Evolutionary conservation across 2,113 vertebrate species (phyloP).

Genomic region (Onychostoma macrolepis): DNA sequence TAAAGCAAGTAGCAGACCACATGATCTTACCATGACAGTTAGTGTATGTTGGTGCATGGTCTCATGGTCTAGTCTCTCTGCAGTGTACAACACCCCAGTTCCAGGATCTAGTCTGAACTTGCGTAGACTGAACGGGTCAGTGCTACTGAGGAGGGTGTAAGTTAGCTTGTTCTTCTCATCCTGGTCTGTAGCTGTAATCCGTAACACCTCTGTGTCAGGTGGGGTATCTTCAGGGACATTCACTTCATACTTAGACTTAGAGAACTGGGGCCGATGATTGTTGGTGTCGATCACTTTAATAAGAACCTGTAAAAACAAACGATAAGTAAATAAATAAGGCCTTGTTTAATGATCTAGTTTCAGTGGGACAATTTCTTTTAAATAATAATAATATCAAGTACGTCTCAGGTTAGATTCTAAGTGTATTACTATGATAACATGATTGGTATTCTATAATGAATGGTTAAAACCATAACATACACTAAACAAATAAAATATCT

Average conservation of each 20-base stretch:
- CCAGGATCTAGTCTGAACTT: slow-evolving; percentile 93
- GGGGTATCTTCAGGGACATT: slow-evolving; percentile 85
- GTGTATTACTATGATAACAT: background rate
- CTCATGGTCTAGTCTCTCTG: slow-evolving; percentile 91
- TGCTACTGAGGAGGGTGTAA: slow-evolving; percentile 92
- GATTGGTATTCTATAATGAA: background rate
- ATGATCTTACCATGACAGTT: slow-evolving; percentile 87
- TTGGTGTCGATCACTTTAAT: slow-evolving; percentile 97
- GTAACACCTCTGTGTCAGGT: slow-evolving; percentile 87
- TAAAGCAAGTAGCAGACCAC: background rate
- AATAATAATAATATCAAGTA: background rate
- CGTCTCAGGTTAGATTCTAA: background rate
- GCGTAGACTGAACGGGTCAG: slow-evolving; percentile 88
- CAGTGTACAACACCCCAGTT: slow-evolving; percentile 85
- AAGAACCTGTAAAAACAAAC: slow-evolving; percentile 79
- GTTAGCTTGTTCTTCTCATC: slow-evolving; percentile 98
- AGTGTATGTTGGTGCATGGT: slow-evolving; percentile 87
- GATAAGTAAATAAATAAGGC: background rate
- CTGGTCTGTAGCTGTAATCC: slow-evolving; percentile 85
- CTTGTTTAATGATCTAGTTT: background rate
- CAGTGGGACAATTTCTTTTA: background rate
- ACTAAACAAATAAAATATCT: slow-evolving; percentile 9
- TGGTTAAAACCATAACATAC: background rate
- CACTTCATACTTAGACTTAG: slow-evolving; percentile 84
- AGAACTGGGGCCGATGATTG: slow-evolving; percentile 94